phyloP scores from a whole-genome alignment of 2,888 invertebrate species.

The Agrilus cyanescens region DNA sequence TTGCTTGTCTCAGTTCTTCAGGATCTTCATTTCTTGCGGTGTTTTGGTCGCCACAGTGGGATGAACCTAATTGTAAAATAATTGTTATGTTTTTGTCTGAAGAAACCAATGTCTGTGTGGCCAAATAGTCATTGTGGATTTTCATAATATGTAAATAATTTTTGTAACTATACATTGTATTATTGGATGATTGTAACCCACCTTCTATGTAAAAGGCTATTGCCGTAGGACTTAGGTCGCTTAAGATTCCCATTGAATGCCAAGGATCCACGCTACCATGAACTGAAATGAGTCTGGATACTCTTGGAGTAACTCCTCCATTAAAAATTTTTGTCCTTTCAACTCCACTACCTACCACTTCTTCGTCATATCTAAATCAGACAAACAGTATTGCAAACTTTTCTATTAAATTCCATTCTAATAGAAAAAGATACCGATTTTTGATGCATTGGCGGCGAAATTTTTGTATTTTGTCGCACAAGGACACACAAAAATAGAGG shows the following conservation, averaged over 20 bases:
- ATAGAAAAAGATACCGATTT: too few relatives aligned
- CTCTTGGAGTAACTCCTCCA: slow-evolving; percentile 39
- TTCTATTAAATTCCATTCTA: slow-evolving; percentile 25
- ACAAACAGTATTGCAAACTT: slow-evolving; percentile 17
- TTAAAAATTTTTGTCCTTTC: slow-evolving; percentile 43
- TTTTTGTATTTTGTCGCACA: too few relatives aligned
- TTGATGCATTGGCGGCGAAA: too few relatives aligned
- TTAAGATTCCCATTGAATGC: slow-evolving; percentile 40
- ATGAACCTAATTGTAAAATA: slow-evolving; percentile 13
- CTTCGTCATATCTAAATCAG: slow-evolving; percentile 29
- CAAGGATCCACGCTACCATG: slow-evolving; percentile 51
- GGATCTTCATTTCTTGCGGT: too few relatives aligned
- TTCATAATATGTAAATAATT: too few relatives aligned
- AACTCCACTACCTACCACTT: slow-evolving; percentile 47
- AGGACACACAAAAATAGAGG: too few relatives aligned
- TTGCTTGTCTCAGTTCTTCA: too few relatives aligned
- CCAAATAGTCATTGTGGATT: too few relatives aligned
- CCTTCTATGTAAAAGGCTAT: slow-evolving; percentile 20
- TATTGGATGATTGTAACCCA: too few relatives aligned
- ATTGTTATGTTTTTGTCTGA: too few relatives aligned
- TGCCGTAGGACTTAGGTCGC: slow-evolving; percentile 25
- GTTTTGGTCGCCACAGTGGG: slow-evolving; percentile 20
- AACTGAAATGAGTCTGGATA: slow-evolving; percentile 43
- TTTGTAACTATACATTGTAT: too few relatives aligned
- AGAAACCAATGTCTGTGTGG: too few relatives aligned